These are phyloP conservation scores for Microctonus aethiopoides DNA, from an alignment of 2,888 invertebrate genomes.

Conservation along the genomic window DNA sequence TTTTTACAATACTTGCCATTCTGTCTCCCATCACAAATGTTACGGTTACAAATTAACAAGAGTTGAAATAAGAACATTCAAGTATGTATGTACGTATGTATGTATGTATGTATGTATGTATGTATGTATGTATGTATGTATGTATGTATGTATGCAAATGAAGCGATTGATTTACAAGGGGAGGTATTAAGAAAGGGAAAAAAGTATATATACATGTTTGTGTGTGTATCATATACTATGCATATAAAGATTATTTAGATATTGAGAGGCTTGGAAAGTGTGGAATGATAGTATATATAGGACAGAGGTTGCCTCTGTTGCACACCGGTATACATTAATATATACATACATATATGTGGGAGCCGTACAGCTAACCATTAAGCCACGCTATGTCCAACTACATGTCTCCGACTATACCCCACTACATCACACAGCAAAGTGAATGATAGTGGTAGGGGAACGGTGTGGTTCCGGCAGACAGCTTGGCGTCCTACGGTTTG, in stretches of 20 bases:
- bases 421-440: conserved; percentile 22
- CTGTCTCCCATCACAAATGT: conserved; percentile 19
- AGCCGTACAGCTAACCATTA: too few species aligned
- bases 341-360: too few species aligned
- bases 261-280: conserved; percentile 1
- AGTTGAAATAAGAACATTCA: conserved; percentile 27
- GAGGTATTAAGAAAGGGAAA: not conserved
- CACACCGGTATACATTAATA: not conserved
- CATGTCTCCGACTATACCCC: not conserved
- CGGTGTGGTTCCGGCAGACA: conserved; percentile 63
- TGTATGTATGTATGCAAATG: too few species aligned
- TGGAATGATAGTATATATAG: conserved; percentile 47
- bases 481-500: conserved; percentile 66
- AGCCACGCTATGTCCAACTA: too few species aligned
- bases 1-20: conserved; percentile 17
- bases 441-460: conserved; percentile 39
- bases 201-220: not conserved
- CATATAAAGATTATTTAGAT: too few species aligned
- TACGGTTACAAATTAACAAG: conserved; percentile 1
- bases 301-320: conserved; percentile 49
- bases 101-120: too few species aligned
- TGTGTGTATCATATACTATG: not conserved
- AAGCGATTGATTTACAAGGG: too few species aligned
- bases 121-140: too few species aligned
- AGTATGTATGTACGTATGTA: not conserved